Evolutionary conservation across 2,113 vertebrate species (phyloP).

Genomic region (Amphilophus citrinellus): DNA sequence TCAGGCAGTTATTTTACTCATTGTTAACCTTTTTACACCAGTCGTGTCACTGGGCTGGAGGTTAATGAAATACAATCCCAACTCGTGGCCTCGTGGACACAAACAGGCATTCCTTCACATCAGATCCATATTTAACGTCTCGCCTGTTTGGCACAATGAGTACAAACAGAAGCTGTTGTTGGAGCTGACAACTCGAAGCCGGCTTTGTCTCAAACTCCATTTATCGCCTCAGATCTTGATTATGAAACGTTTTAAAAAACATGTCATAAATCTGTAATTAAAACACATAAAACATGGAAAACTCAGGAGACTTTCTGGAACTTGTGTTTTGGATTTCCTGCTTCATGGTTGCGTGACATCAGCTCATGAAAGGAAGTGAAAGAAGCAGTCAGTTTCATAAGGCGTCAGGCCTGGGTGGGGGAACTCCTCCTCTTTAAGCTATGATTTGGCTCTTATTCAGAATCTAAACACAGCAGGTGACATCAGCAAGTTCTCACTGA

Average conservation of each 20-base stretch:
- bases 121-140: not conserved
- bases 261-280: not conserved
- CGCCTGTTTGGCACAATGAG: not conserved
- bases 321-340: not conserved
- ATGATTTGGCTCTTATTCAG: not conserved
- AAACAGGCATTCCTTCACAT: not conserved
- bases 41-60: not conserved
- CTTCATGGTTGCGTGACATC: not conserved
- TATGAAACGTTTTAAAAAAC: not conserved
- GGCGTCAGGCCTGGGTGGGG: not conserved
- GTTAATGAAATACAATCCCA: too few relatives aligned
- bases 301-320: not conserved
- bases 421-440: not conserved
- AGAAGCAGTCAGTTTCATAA: fast-evolving
- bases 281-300: not conserved
- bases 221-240: not conserved
- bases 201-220: not conserved
- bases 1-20: not conserved
- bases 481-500: not conserved
- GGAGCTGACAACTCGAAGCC: not conserved
- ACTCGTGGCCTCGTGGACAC: not conserved
- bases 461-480: not conserved
- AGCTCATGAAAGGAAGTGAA: not conserved
- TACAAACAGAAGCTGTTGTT: not conserved
- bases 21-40: not conserved